Evolutionary conservation across 1,140 invertebrate genomes (phyloP).

Genomic region (Chelonus insularis): DNA sequence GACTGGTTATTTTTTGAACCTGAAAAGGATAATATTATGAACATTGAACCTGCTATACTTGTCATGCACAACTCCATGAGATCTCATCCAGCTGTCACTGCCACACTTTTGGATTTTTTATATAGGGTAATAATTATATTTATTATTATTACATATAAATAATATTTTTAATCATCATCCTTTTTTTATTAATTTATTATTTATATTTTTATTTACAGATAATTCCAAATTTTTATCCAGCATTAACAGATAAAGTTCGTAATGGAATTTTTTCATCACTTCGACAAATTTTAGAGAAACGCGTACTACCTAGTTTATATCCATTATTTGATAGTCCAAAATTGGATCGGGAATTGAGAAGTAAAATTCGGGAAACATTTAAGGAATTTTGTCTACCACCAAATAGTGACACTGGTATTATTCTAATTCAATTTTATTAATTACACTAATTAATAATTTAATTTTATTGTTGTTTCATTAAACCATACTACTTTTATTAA

Average conservation of each 20-base stretch:
- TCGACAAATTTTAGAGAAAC: conserved; percentile 90
- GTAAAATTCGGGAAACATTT: conserved; percentile 86
- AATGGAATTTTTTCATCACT: conserved; percentile 92
- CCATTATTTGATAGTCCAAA: conserved; percentile 93
- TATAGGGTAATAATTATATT: conserved; percentile 68
- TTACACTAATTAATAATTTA: no score
- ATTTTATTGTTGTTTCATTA: no score
- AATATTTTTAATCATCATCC: neutral
- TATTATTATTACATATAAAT: conserved; percentile 1
- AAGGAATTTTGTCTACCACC: conserved; percentile 82
- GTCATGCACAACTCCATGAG: conserved; percentile 98
- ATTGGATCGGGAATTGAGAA: conserved; percentile 84
- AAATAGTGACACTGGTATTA: conserved; percentile 54
- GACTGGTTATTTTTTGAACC: conserved; percentile 97
- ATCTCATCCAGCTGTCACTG: conserved; percentile 93
- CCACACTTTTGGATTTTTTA: conserved; percentile 92
- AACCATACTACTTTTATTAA: no score
- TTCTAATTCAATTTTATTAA: conserved; percentile 10
- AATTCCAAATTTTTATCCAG: conserved; percentile 90
- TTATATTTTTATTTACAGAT: conserved; percentile 66
- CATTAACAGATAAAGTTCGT: conserved; percentile 80
- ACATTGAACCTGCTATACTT: conserved; percentile 97
- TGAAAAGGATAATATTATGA: conserved; percentile 98
- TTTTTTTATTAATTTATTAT: neutral
- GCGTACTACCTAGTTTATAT: conserved; percentile 85